These are phyloP conservation scores for Delphinapterus leucas DNA, from an alignment of 2,113 vertebrate genomes.

Conservation along the genomic window DNA sequence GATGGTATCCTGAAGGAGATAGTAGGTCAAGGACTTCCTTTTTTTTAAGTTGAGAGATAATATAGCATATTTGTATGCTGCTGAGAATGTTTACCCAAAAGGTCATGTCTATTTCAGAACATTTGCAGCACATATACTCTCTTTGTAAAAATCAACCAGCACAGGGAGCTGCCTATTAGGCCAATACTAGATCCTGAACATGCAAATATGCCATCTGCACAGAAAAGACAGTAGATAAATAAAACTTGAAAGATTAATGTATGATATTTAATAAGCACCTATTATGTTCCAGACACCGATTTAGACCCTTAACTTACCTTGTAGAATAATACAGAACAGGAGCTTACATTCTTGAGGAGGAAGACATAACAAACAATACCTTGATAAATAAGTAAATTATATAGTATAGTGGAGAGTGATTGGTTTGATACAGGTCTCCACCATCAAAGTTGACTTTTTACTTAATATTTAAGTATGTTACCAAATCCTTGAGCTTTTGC, in stretches of 20 bases:
- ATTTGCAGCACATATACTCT: background rate
- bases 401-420: background rate
- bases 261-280: background rate
- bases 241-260: background rate
- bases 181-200: background rate
- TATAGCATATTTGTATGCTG: background rate
- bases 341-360: background rate
- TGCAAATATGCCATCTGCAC: background rate
- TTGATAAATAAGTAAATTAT: background rate
- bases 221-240: background rate
- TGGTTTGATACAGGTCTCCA: background rate
- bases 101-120: background rate
- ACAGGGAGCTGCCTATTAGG: background rate
- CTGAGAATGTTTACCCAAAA: background rate
- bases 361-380: background rate
- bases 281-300: background rate
- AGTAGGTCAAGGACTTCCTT: background rate
- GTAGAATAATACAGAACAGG: background rate
- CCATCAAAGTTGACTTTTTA: background rate
- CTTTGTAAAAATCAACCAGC: background rate
- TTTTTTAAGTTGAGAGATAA: background rate
- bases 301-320: background rate
- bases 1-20: background rate
- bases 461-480: too few relatives aligned
- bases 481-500: background rate